Conservation (phyloP, 2,888 invertebrate genomes). For the Dexiosoma caninum region DNA sequence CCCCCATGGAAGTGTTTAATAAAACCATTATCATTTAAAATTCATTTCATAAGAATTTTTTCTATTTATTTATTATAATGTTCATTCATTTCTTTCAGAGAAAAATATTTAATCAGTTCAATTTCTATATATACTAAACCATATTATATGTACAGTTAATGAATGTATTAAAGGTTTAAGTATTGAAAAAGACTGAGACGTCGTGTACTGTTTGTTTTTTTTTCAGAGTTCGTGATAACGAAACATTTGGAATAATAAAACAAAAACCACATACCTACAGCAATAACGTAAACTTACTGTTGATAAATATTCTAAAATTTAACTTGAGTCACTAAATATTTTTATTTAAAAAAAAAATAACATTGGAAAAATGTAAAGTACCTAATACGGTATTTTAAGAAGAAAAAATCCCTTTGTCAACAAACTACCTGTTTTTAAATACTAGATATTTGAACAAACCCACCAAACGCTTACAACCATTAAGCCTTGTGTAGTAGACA, state of each 20-base stretch:
- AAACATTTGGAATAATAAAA: neutral
- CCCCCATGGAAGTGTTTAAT: constrained; percentile 5
- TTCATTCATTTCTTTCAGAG: neutral
- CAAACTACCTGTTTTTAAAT: constrained; percentile 39
- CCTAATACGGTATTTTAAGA: neutral
- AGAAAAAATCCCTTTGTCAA: neutral
- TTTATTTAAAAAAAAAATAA: too few species aligned
- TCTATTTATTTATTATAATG: constrained; percentile 18
- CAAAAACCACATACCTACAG: neutral
- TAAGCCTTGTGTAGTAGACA: constrained; percentile 61
- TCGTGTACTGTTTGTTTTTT: neutral
- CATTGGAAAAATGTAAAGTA: too few species aligned
- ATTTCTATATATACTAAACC: too few species aligned
- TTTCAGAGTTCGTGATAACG: constrained; percentile 22
- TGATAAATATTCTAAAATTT: constrained; percentile 13
- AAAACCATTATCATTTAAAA: neutral
- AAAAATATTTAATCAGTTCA: constrained; percentile 30
- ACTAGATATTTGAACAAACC: constrained; percentile 26
- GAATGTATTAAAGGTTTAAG: constrained; percentile 20
- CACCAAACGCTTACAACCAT: constrained; percentile 46
- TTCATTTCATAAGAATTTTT: constrained; percentile 20
- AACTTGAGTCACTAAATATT: constrained; percentile 43
- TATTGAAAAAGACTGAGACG: neutral
- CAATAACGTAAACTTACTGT: neutral
- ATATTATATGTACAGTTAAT: neutral